Percentiles rank a stretch among this genome's conserved stretches.
Evolutionary conservation across 2,888 invertebrate genomes (phyloP).

Genomic region (Sminthurides aquaticus): DNA sequence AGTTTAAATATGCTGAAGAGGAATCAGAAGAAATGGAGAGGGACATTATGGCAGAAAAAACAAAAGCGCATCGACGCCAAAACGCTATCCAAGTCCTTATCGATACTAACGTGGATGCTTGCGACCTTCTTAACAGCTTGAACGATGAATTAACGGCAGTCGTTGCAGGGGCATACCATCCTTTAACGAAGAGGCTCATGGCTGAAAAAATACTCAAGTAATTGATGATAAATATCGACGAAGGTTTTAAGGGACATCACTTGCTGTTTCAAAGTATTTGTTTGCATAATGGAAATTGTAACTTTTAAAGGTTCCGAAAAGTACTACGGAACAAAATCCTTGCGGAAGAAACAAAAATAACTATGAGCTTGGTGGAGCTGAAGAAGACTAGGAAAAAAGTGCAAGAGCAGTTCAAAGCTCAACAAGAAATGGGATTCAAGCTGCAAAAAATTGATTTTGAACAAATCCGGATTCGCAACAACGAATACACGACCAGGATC

Average conservation of each 20-base stretch:
- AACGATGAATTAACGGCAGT: conserved; percentile 51
- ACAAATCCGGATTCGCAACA: conserved; percentile 57
- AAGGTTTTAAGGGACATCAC: too few relatives aligned
- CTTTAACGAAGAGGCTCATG: conserved; percentile 56
- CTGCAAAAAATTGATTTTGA: conserved; percentile 59
- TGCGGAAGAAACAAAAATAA: conserved; percentile 20
- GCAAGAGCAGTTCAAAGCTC: conserved; percentile 52
- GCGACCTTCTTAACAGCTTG: conserved; percentile 51
- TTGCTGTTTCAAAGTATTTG: too few relatives aligned
- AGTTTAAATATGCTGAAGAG: conserved; percentile 47
- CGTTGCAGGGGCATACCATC: conserved; percentile 53
- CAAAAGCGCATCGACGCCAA: conserved; percentile 47
- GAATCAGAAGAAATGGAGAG: conserved; percentile 49
- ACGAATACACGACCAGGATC: conserved; percentile 51
- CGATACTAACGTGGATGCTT: conserved; percentile 55
- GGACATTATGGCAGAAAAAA: conserved; percentile 46
- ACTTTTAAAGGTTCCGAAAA: conserved; percentile 17
- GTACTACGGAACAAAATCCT: conserved; percentile 10
- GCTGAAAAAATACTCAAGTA: conserved; percentile 54
- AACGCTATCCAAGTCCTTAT: conserved; percentile 47
- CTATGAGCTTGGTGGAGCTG: conserved; percentile 16
- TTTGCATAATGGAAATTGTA: too few relatives aligned
- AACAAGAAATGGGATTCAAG: conserved; percentile 55
- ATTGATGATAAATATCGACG: too few relatives aligned
- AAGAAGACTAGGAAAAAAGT: conserved; percentile 52